Conservation (phyloP, 2,113 vertebrate genomes). For the Microtus oregoni region DNA sequence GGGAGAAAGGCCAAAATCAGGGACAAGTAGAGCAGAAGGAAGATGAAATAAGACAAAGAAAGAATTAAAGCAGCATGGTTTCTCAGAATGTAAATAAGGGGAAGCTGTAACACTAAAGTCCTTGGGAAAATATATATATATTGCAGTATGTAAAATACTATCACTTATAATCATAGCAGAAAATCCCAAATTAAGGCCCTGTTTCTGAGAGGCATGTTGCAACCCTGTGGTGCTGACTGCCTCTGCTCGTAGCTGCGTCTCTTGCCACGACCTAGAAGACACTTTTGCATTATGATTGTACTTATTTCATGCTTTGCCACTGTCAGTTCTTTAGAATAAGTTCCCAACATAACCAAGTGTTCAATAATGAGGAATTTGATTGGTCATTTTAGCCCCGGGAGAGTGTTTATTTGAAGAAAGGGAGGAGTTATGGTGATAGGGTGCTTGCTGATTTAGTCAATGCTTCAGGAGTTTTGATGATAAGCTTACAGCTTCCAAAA, state of each 20-base stretch:
- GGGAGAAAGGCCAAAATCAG: conserved; percentile 37
- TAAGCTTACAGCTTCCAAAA: conserved; percentile 23
- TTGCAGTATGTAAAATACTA: neutral
- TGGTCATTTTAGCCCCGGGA: neutral
- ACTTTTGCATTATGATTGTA: neutral
- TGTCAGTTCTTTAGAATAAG: conserved; percentile 29
- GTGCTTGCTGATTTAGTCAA: conserved; percentile 1
- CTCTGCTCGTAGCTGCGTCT: neutral
- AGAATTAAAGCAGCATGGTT: neutral
- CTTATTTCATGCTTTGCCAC: conserved; percentile 10
- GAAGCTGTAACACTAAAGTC: neutral
- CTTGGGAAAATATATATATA: neutral
- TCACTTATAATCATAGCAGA: neutral
- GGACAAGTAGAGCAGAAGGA: conserved; percentile 41
- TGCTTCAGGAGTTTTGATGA: conserved; percentile 16
- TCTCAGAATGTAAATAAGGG: neutral
- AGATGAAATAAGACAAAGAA: conserved; percentile 27
- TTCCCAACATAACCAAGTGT: neutral
- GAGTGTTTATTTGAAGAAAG: conserved; percentile 51
- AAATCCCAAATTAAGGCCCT: neutral
- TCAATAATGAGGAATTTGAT: neutral
- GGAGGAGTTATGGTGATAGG: neutral
- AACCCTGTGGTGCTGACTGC: neutral
- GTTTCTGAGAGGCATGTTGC: neutral
- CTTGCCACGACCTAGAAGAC: neutral